Conservation (phyloP, 1,140 invertebrate species). For the Cotesia typhae region DNA sequence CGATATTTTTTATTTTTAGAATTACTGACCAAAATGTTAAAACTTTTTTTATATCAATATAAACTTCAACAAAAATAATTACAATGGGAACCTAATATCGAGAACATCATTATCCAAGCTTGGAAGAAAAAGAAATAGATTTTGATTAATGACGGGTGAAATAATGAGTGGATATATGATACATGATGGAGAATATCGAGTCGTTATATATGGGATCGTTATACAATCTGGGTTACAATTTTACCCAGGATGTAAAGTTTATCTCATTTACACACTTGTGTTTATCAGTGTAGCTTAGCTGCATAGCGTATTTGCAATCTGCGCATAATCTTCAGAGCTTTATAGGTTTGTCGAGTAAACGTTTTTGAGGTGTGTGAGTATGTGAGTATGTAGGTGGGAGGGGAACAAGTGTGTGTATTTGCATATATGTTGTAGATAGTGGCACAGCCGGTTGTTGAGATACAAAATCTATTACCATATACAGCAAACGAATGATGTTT, state of each 20-base stretch:
- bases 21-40: no score
- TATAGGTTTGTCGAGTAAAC: slow-evolving; percentile 15
- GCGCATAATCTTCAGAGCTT: slow-evolving; percentile 18
- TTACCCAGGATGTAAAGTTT: slow-evolving; percentile 7
- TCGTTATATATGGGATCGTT: not conserved
- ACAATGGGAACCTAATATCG: not conserved
- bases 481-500: not conserved
- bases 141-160: not conserved
- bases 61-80: not conserved
- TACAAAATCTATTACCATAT: not conserved
- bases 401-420: no score
- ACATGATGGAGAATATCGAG: not conserved
- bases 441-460: not conserved
- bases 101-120: not conserved
- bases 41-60: no score
- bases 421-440: not conserved
- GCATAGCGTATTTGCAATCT: slow-evolving; percentile 3
- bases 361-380: not conserved
- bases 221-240: slow-evolving; percentile 5
- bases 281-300: not conserved
- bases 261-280: slow-evolving; percentile 17
- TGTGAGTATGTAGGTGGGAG: no score
- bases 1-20: not conserved
- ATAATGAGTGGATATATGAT: not conserved
- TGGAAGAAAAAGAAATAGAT: not conserved